These are phyloP conservation scores for Macrotrachela quadricornifera DNA, from an alignment of 1,140 invertebrate species.

Conservation along the genomic window DNA sequence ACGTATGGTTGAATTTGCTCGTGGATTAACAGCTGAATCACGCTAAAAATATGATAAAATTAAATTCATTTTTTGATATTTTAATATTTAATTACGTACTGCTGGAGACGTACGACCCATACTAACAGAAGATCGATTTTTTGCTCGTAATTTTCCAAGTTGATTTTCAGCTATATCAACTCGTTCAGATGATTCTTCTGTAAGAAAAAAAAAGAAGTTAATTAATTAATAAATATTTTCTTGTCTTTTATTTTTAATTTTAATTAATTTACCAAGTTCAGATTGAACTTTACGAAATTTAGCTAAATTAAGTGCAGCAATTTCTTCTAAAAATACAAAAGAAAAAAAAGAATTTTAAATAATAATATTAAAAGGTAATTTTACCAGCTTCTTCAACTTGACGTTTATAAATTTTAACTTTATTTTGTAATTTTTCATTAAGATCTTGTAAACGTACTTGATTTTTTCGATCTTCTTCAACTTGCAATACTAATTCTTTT, in stretches of 20 bases:
- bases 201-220: too few species aligned
- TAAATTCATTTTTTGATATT: too few species aligned
- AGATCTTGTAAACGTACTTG: slow-evolving; percentile 90
- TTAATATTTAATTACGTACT: neutral
- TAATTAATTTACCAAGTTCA: neutral
- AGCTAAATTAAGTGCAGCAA: slow-evolving; percentile 87
- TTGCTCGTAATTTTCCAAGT: slow-evolving; percentile 88
- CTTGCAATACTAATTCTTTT: slow-evolving; percentile 60
- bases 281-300: slow-evolving; percentile 81
- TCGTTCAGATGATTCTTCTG: slow-evolving; percentile 81
- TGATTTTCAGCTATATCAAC: slow-evolving; percentile 90
- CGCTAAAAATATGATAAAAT: too few species aligned
- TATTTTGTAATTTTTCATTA: slow-evolving; percentile 93
- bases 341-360: neutral
- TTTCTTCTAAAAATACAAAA: slow-evolving; percentile 52
- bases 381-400: slow-evolving; percentile 78
- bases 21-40: too few species aligned
- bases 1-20: too few species aligned
- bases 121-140: slow-evolving; percentile 62
- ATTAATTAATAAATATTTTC: too few species aligned
- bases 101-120: neutral
- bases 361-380: neutral
- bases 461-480: slow-evolving; percentile 89
- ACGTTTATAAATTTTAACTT: slow-evolving; percentile 98
- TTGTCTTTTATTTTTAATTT: too few species aligned